Base-by-base conservation (phyloP, 2,888 invertebrate genomes). In the Leptopilina drosophilae region DNA sequence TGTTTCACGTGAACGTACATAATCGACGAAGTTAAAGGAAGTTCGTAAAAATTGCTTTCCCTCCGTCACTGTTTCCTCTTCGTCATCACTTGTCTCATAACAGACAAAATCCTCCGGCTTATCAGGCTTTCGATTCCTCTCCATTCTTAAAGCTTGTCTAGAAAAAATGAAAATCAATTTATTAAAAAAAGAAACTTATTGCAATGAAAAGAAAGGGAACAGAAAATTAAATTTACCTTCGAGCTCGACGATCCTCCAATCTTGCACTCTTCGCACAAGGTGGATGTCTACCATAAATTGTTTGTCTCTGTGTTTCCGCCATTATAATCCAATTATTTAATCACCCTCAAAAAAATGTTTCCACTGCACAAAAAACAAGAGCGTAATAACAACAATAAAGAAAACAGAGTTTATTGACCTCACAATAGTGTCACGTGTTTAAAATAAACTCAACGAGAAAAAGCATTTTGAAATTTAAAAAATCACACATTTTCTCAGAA, bases 71-170 rank as follows among this genome's bases (percentile, higher is more conserved):
- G 96, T 95, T 87, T 97, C 97, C 85, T 97, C 96, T 83, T 97
- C 97, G 81, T 96, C 97, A 84, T 97, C 97, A 80, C 96, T 96
- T 87, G 97, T 97, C 40, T 97, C 97, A 88, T 97, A 97, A 83
- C 96, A 96, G 11, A 97, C 96, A 92, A 97, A 97, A 92, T 97
- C 97, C 89, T 97, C 97, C 0, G 96, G 96, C 88, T 97, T 97
- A 84, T 97, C 97, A 0, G 97, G 95, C 88, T 97, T 97, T 64
- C 96, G 92, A 84, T 95, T 95, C 86, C 96, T 94, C 89, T 96
- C 96, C 87, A 95, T 91, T 84, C 95, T 90, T 77, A 92, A 82
- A 1, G 91, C 90, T 59, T 88, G 82, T 80, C 91, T 91, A 66
- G 14, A 56, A 20, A 20, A 20, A 20, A 20, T 20, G 20, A 20